phyloP scores from a whole-genome alignment of 2,888 invertebrate species.

The Athetis lepigone region DNA sequence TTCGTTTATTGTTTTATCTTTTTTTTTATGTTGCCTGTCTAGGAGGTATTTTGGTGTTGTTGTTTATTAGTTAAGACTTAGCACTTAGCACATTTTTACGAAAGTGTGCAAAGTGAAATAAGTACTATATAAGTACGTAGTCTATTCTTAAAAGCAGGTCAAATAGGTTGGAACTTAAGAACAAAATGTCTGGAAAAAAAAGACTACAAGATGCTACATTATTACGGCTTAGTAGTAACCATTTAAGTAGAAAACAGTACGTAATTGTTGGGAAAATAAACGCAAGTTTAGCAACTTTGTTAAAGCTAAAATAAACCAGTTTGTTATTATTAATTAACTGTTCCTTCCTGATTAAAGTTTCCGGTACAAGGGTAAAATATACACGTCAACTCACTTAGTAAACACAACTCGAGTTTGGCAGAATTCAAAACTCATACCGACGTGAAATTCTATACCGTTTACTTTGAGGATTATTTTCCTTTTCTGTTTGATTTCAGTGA shows the following conservation, averaged over 20 bases:
- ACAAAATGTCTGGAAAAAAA: constrained; percentile 26
- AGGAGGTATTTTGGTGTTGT: no score
- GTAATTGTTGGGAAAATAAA: constrained; percentile 38
- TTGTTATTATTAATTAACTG: constrained; percentile 63
- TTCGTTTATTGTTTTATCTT: not conserved
- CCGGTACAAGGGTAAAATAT: constrained; percentile 45
- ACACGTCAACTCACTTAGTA: constrained; percentile 52
- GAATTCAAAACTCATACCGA: constrained; percentile 37
- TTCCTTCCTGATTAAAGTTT: constrained; percentile 58
- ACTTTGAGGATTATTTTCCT: constrained; percentile 26
- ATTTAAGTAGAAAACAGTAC: constrained; percentile 25
- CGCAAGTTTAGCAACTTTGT: constrained; percentile 25
- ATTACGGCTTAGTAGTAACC: constrained; percentile 11
- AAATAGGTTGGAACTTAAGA: constrained; percentile 16
- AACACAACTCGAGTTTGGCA: constrained; percentile 38
- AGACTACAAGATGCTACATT: constrained; percentile 4
- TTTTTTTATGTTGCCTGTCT: no score
- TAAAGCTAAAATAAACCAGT: constrained; percentile 48
- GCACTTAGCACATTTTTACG: not conserved
- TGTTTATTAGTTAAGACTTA: no score
- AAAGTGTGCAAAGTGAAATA: constrained; percentile 9
- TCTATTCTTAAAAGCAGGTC: constrained; percentile 24
- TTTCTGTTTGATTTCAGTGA: constrained; percentile 4
- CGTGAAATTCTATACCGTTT: constrained; percentile 31
- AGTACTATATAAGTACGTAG: constrained; percentile 19